Evolutionary conservation across 2,113 vertebrate species (phyloP).

Genomic region (Propithecus coquereli): DNA sequence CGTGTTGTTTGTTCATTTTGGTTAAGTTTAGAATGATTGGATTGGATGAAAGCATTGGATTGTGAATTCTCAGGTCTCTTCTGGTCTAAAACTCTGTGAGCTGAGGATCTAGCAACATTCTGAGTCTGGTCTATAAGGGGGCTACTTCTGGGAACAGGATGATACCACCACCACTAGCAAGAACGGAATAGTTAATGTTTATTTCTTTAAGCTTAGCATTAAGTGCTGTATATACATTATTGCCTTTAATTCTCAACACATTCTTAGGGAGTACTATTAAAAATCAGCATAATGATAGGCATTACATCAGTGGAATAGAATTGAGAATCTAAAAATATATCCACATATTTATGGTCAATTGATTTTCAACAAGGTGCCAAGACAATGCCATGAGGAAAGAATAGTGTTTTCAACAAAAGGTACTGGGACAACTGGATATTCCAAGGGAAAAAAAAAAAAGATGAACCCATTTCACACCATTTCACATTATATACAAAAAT

Average conservation of each 20-base stretch:
- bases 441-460: background rate
- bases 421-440: background rate
- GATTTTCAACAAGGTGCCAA: background rate
- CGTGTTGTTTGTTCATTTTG: background rate
- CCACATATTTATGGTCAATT: background rate
- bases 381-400: background rate
- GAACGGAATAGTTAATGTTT: background rate
- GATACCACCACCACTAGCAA: fast-evolving
- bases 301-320: background rate
- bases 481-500: background rate
- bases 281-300: background rate
- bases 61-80: background rate
- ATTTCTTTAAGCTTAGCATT: background rate
- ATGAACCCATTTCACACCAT: background rate
- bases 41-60: background rate
- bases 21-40: background rate
- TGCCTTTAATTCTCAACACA: background rate
- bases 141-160: background rate
- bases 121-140: background rate
- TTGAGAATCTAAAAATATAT: background rate
- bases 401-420: background rate
- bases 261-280: background rate
- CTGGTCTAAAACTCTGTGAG: background rate
- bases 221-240: background rate
- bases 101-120: background rate